Base-by-base conservation (phyloP, 2,888 invertebrate species). In the Empis livida region DNA sequence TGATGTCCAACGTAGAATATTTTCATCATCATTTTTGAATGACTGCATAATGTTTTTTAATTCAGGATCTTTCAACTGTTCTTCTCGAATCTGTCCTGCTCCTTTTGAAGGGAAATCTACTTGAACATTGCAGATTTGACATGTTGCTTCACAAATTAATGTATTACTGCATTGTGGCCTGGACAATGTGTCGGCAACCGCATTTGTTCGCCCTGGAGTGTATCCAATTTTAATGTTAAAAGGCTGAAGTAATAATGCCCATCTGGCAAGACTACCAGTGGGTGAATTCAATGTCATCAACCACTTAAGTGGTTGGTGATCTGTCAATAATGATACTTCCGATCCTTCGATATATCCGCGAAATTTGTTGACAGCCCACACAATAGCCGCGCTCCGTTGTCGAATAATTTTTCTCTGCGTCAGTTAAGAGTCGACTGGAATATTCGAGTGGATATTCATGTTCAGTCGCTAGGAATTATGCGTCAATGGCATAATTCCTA, bases 281-380 rank as follows among this genome's bases (percentile, higher is more conserved):
- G 64, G 63, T 14, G 67, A 58, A 48, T 67, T 66, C 5, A 68
- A 30, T 0, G 57, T 54, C 51, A 65, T 50, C 10, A 74, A 49
- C 67, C 69, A 73, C 59, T 67, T 65, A 17, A 74, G 54, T 0
- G 71, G 66, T 48, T 68, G 63, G 47, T 72, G 73, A 49, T 73
- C 73, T 0, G 68, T 70, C 5, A 61, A 50, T 0, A 72, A 40
- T 17, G 30, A 42, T 4, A 51, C 27, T 35, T 51, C 49, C 1
- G 57, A 42, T 1, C 63, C 61, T 42, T 68, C 65, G 0, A 73
- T 52, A 49, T 67, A 73, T 1, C 61, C 62, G 17, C 65, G 48
- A 49, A 67, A 71, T 50, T 68, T 68, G 5, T 55, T 16, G 5
- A 38, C 16, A 3, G 48, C 65, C 1, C 37, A 37, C 1, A 35